Percentiles rank a stretch among this genome's conserved stretches.
Evolutionary conservation across 2,888 invertebrate species (phyloP).

Genomic region (Chrysina gloriosa): DNA sequence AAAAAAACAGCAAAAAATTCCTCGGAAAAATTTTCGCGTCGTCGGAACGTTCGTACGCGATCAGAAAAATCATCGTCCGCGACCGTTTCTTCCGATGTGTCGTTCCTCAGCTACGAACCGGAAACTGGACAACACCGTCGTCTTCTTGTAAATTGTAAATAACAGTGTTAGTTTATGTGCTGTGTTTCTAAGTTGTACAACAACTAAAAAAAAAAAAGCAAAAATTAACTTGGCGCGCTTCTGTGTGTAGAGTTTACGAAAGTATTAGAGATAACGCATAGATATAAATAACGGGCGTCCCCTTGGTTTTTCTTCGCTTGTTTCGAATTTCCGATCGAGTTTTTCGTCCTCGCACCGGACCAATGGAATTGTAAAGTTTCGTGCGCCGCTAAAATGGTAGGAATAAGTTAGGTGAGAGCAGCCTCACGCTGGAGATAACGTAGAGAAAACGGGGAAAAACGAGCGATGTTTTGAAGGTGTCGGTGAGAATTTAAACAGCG

Average conservation of each 20-base stretch:
- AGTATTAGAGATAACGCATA: no score
- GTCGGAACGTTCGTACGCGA: not conserved
- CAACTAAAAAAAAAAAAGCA: no score
- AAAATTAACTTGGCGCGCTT: no score
- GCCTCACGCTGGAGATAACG: not conserved
- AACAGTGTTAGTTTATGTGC: not conserved
- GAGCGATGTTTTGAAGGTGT: not conserved
- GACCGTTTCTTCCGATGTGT: not conserved
- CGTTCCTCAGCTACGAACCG: no score
- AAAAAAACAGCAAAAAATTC: constrained; percentile 30
- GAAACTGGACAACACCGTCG: no score
- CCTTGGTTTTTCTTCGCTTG: not conserved
- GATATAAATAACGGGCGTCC: not conserved
- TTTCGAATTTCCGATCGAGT: not conserved
- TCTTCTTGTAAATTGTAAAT: no score
- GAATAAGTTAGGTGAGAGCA: constrained; percentile 1
- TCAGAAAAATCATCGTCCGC: no score
- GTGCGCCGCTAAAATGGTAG: not conserved
- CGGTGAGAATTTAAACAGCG: not conserved
- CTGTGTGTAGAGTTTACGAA: no score
- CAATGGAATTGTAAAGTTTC: not conserved
- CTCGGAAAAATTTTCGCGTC: no score
- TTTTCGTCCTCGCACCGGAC: not conserved
- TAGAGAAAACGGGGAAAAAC: not conserved
- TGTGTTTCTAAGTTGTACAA: no score